phyloP scores from a whole-genome alignment of 2,113 vertebrate genomes.

The Amia ocellicauda region DNA sequence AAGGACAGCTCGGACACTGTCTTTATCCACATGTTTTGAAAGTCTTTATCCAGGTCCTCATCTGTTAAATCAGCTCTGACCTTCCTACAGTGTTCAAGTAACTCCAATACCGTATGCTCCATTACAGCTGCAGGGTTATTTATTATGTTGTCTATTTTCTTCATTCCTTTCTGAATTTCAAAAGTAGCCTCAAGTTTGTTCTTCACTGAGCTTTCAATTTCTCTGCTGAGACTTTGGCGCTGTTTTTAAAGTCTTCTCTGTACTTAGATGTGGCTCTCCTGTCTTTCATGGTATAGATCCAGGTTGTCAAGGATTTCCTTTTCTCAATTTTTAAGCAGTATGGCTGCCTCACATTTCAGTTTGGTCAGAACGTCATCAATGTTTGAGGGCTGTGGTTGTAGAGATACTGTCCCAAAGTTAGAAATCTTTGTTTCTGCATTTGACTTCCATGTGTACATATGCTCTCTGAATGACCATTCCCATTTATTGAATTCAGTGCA shows the following conservation, averaged over 20 bases:
- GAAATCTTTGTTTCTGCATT: neutral
- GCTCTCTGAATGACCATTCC: slow-evolving; percentile 53
- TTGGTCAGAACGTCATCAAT: slow-evolving; percentile 3
- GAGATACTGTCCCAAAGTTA: too few species aligned
- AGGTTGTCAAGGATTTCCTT: slow-evolving; percentile 35
- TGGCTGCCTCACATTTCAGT: slow-evolving; percentile 33
- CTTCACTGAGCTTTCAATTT: slow-evolving; percentile 7
- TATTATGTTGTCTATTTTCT: slow-evolving; percentile 33
- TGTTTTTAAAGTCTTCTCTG: slow-evolving; percentile 42
- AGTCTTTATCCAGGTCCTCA: slow-evolving; percentile 11
- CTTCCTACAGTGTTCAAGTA: slow-evolving; percentile 32
- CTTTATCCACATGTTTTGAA: slow-evolving; percentile 44
- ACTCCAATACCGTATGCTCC: slow-evolving; percentile 9
- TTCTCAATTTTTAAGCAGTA: slow-evolving; percentile 31
- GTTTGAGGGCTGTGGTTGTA: slow-evolving; percentile 29
- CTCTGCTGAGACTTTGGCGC: slow-evolving; percentile 29
- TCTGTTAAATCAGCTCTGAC: slow-evolving; percentile 20
- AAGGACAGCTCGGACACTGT: neutral
- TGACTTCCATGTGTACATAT: slow-evolving; percentile 42
- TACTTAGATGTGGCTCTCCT: slow-evolving; percentile 37
- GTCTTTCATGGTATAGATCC: slow-evolving; percentile 39
- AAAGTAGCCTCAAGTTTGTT: slow-evolving; percentile 30
- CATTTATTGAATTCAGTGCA: slow-evolving; percentile 50
- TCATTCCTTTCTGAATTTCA: slow-evolving; percentile 31
- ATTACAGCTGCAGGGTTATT: slow-evolving; percentile 25